Conservation (phyloP, 2,113 vertebrate species). For the Rostratula benghalensis region DNA sequence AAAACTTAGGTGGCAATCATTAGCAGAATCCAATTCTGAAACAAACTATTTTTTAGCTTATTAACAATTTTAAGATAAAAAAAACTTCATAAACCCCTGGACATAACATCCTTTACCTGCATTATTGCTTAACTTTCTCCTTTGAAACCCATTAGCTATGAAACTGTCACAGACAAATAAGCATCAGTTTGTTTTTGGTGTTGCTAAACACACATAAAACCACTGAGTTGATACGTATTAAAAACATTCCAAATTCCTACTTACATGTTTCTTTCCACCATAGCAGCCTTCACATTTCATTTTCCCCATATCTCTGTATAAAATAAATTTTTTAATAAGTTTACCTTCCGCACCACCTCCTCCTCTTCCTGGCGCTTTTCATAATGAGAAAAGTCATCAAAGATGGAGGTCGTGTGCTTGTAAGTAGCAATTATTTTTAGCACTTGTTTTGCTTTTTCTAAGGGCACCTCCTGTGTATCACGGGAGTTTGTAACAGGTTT, state of each 20-base stretch:
- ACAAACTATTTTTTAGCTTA: background rate
- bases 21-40: background rate
- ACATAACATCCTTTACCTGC: background rate
- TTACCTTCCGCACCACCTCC: slow-evolving; percentile 94
- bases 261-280: slow-evolving; percentile 45
- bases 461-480: slow-evolving; percentile 97
- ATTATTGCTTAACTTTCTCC: background rate
- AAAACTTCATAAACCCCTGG: background rate
- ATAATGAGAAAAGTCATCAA: slow-evolving; percentile 98
- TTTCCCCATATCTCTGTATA: slow-evolving; percentile 60
- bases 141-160: background rate
- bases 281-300: slow-evolving; percentile 53
- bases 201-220: background rate
- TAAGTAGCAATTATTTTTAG: slow-evolving; percentile 96
- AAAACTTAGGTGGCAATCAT: background rate
- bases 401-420: slow-evolving; percentile 99
- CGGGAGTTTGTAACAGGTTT: slow-evolving; percentile 99
- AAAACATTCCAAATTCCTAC: slow-evolving; percentile 24
- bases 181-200: background rate
- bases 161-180: background rate
- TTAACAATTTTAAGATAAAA: slow-evolving; percentile 16
- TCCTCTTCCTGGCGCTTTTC: slow-evolving; percentile 96
- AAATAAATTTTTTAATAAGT: slow-evolving; percentile 63
- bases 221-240: background rate
- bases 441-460: slow-evolving; percentile 98